A percentile compares a stretch with the other conserved stretches of the same genome.
Conservation (phyloP, 2,797 vertebrate species). For the Moxostoma hubbsi region DNA sequence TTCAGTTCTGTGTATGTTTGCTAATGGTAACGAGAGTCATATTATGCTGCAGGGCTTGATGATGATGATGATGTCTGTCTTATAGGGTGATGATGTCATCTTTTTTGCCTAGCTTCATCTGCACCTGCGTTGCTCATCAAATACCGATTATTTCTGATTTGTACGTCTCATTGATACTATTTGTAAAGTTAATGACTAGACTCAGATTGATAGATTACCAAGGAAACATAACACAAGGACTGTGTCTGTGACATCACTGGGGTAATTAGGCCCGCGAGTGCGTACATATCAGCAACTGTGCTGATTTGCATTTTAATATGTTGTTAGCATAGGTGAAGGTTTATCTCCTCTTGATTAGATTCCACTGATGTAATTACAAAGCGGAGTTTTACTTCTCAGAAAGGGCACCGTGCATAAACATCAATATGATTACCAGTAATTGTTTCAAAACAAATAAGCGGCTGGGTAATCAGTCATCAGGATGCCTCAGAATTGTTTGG, state of each 20-base stretch:
- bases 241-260: conserved; percentile 55
- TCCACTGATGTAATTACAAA: conserved; percentile 66
- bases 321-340: conserved; percentile 65
- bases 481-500: conserved; percentile 60
- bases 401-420: conserved; percentile 63
- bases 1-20: background rate
- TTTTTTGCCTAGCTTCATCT: background rate
- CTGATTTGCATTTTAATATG: conserved; percentile 66
- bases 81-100: conserved; percentile 39
- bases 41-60: background rate
- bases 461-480: conserved; percentile 61
- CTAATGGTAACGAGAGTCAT: background rate
- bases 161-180: conserved; percentile 48
- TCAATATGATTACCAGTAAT: conserved; percentile 67
- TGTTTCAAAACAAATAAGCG: conserved; percentile 65
- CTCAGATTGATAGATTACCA: conserved; percentile 55
- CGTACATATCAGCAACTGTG: conserved; percentile 33
- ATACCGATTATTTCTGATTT: conserved; percentile 51
- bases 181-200: conserved; percentile 57
- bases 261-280: conserved; percentile 58
- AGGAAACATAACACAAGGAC: conserved; percentile 51
- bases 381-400: conserved; percentile 63
- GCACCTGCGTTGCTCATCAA: conserved; percentile 48
- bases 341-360: conserved; percentile 66
- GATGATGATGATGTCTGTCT: background rate